Base-by-base conservation (phyloP, 2,797 vertebrate genomes). In the Prunella strophiata region DNA sequence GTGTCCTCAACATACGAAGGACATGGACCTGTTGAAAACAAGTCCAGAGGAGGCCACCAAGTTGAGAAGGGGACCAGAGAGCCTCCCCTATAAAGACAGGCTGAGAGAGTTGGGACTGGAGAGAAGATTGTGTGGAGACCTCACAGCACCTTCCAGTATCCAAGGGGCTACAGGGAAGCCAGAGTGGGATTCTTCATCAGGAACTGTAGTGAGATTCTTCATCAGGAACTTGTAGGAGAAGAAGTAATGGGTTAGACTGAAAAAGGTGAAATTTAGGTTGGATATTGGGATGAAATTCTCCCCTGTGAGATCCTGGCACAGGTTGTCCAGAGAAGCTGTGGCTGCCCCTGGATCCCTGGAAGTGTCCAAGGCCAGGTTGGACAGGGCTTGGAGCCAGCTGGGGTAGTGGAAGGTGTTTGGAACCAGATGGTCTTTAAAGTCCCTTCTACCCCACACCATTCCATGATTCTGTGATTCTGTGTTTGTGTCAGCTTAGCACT, bases 351-450 rank as follows among this genome's bases (percentile, higher is more conserved):
- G 27, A 65, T 36, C 26, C 13, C 30, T 66, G 34, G n/a, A 9
- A 72, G 13, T 36, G 17, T 59, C 40, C 52, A 2, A 29, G 52
- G 21, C 9, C 26, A 54, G 18, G 18, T 0, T 34, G 72, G 27
- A n/a, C 0, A 0, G 65, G 32, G 10, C 10, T 58, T 71, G 52
- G 52, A 72, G 22, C 40, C 7, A 0, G 4, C 5, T 84, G 73
- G 34, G 30, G 0, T 7, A 4, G 26, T 72, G 26, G 18, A 2
- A 59, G 27, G 9, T 66, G 34, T 66, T 12, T 65, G 48, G 22
- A 14, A 48, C 2, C 5, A 11, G 27, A 5, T 59, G 30, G 1
- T 7, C 3, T 66, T 65, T 34, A 5, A 20, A 2, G 22, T 20
- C 25, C 22, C 16, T 66, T 66, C 18, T 30, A 72, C 1, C 13